phyloP scores from a whole-genome alignment of 2,888 invertebrate species.

The Orthosia cruda region DNA sequence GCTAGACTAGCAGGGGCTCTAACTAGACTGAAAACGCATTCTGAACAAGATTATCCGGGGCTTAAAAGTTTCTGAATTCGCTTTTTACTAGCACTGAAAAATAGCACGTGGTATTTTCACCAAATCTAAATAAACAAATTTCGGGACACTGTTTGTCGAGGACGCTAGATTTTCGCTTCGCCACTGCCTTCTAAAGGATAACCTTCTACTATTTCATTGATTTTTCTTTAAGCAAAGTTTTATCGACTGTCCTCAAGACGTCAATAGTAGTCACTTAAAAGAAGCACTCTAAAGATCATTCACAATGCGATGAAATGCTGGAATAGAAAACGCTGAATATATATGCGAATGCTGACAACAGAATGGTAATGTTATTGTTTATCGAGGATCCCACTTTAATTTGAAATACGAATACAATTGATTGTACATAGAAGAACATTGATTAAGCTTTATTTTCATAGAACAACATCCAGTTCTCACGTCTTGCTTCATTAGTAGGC shows the following conservation, averaged over 20 bases:
- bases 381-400: background rate
- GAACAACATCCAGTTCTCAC: background rate
- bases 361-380: background rate
- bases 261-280: background rate
- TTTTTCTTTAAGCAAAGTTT: background rate
- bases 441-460: background rate
- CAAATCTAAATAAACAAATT: background rate
- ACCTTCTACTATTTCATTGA: background rate
- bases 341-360: no score
- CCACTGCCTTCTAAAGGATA: background rate
- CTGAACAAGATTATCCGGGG: background rate
- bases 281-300: conserved; percentile 16
- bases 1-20: background rate
- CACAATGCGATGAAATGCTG: background rate
- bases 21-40: conserved; percentile 4
- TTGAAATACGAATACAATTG: background rate
- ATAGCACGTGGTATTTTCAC: background rate
- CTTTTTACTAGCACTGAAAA: background rate
- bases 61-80: background rate
- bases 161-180: background rate
- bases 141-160: background rate
- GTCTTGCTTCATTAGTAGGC: background rate
- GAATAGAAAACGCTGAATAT: background rate
- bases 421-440: background rate
- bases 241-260: background rate